These are phyloP conservation scores for Atractosteus spatula DNA, from an alignment of 2,113 vertebrate species.

Conservation along the genomic window DNA sequence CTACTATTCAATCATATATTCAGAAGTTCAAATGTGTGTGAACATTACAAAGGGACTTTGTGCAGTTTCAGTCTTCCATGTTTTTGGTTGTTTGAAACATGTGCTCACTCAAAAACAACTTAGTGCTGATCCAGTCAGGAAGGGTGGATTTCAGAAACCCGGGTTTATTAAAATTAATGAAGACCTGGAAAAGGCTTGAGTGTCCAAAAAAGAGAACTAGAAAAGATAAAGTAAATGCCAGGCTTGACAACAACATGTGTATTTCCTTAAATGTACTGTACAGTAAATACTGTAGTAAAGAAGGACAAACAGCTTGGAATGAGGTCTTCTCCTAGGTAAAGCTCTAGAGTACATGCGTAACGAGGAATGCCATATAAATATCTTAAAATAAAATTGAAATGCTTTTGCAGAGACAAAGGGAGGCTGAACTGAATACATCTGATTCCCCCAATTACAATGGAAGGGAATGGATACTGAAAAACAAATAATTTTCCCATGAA, in stretches of 20 bases:
- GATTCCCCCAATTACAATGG: too few species aligned
- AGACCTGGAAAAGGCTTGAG: background rate
- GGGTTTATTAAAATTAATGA: background rate
- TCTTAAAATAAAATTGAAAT: too few species aligned
- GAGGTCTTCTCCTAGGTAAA: background rate
- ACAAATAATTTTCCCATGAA: too few species aligned
- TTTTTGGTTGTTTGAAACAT: background rate
- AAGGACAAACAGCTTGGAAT: background rate
- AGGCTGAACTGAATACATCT: too few species aligned
- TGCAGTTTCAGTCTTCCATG: background rate
- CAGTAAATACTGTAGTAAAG: background rate
- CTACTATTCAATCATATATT: background rate
- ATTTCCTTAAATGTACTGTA: background rate
- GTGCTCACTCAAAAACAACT: conserved; percentile 13
- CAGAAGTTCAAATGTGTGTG: background rate
- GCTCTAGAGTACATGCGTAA: background rate
- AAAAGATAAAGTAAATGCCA: background rate
- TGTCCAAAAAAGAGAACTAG: background rate
- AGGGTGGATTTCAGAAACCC: conserved; percentile 1
- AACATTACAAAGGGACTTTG: background rate
- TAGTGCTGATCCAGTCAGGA: conserved; percentile 12
- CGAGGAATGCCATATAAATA: background rate
- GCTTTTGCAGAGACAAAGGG: too few species aligned
- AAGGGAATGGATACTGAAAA: too few species aligned
- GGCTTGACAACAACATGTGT: background rate